Conservation (phyloP, 2,797 vertebrate species). For the Melanotaenia trifasciata region DNA sequence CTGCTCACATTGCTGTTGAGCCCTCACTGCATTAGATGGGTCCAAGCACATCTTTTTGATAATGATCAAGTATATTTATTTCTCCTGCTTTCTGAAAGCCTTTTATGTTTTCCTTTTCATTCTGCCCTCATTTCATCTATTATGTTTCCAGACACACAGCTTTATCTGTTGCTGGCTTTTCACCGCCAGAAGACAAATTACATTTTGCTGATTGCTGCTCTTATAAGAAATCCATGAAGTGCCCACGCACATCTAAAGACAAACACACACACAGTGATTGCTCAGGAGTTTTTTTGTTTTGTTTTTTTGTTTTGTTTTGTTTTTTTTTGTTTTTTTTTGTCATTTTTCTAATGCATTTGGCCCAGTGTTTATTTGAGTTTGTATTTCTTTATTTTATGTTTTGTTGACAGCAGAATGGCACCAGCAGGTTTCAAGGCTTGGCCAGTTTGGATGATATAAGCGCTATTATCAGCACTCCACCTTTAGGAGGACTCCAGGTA, state of each 20-base stretch:
- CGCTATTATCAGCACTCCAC: slow-evolving; percentile 87
- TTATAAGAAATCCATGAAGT: slow-evolving; percentile 36
- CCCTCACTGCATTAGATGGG: slow-evolving; percentile 21
- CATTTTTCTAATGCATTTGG: slow-evolving; percentile 34
- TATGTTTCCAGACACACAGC: slow-evolving; percentile 58
- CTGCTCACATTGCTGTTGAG: slow-evolving; percentile 6
- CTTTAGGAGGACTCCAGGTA: slow-evolving; percentile 92
- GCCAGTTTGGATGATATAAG: slow-evolving; percentile 87
- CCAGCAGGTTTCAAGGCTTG: slow-evolving; percentile 85
- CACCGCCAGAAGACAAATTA: slow-evolving; percentile 64
- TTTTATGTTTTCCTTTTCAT: slow-evolving; percentile 73
- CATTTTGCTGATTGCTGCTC: slow-evolving; percentile 59
- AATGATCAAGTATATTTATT: slow-evolving; percentile 59
- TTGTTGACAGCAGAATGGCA: slow-evolving; percentile 79
- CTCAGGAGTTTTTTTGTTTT: slow-evolving; percentile 22
- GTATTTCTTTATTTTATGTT: slow-evolving; percentile 66
- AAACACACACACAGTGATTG: slow-evolving; percentile 15
- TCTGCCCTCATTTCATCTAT: slow-evolving; percentile 67
- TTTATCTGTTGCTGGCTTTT: slow-evolving; percentile 71
- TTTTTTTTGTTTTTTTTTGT: neutral
- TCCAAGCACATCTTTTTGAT: slow-evolving; percentile 53
- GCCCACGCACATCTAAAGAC: slow-evolving; percentile 13
- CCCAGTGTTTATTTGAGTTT: slow-evolving; percentile 67
- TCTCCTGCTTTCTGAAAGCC: slow-evolving; percentile 54
- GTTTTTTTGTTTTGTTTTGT: neutral